A percentile compares a stretch with the other conserved stretches of the same genome.
Conservation (phyloP, 30 jellyfish, hydroid and myxozoan species). For the Turritopsis rubra region DNA sequence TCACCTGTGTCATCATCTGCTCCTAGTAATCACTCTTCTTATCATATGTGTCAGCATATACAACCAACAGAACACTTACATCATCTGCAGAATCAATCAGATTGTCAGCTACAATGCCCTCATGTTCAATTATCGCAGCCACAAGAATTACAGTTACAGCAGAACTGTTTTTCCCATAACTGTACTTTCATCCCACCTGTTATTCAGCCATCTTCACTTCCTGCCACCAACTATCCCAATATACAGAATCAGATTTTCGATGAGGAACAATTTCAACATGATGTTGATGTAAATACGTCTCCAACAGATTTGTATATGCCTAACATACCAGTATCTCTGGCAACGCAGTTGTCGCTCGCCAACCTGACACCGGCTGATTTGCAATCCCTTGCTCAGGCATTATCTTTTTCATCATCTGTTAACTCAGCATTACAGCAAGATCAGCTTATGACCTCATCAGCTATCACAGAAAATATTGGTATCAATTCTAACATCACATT, state of each 20-base stretch:
- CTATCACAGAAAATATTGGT: conserved; percentile 84
- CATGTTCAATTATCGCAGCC: conserved; percentile 44
- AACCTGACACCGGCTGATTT: conserved; percentile 94
- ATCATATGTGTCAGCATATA: conserved; percentile 34
- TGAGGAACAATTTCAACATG: conserved; percentile 31
- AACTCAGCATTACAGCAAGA: conserved; percentile 36
- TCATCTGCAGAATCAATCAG: conserved; percentile 54
- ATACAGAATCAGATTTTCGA: conserved; percentile 45
- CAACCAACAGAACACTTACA: conserved; percentile 45
- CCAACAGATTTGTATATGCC: conserved; percentile 71
- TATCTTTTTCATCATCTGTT: conserved; percentile 78
- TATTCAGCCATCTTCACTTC: conserved; percentile 72
- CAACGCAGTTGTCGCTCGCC: conserved; percentile 73
- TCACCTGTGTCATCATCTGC: conserved; percentile 84
- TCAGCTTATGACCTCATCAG: conserved; percentile 46
- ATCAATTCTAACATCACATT: conserved; percentile 76
- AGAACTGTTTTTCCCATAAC: conserved; percentile 61
- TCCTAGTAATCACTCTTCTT: conserved; percentile 45
- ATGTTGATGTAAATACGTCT: conserved; percentile 33
- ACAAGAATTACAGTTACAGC: conserved; percentile 48
- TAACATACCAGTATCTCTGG: conserved; percentile 60
- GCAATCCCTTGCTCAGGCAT: conserved; percentile 94
- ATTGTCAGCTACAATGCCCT: conserved; percentile 72
- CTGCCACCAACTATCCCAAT: conserved; percentile 50
- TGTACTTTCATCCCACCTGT: conserved; percentile 86